These are phyloP conservation scores for Lathamus discolor DNA, from an alignment of 2,113 vertebrate species.

Conservation along the genomic window DNA sequence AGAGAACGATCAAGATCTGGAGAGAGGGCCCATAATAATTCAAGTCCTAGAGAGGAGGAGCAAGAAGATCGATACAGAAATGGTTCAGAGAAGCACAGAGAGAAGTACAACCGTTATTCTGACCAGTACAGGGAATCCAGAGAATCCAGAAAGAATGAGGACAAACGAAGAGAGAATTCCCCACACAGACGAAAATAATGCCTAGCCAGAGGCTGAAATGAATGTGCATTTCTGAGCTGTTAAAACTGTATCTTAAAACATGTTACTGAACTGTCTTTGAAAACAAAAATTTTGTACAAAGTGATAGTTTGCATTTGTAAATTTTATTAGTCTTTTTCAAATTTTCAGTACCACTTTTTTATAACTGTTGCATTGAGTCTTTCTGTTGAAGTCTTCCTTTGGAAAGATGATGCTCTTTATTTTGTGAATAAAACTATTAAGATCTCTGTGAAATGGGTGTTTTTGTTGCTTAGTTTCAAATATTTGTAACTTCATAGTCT, in stretches of 20 bases:
- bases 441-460: constrained; percentile 16
- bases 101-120: constrained; percentile 61
- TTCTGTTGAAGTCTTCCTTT: constrained; percentile 46
- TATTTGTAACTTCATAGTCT: neutral
- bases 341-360: constrained; percentile 67
- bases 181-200: constrained; percentile 73
- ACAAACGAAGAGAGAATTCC: constrained; percentile 69
- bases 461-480: constrained; percentile 24
- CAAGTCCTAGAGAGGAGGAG: constrained; percentile 50
- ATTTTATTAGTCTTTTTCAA: constrained; percentile 49
- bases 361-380: constrained; percentile 5
- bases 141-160: constrained; percentile 68
- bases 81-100: constrained; percentile 63
- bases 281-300: constrained; percentile 71
- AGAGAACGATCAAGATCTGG: constrained; percentile 75
- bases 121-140: constrained; percentile 69
- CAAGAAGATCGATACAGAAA: constrained; percentile 66
- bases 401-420: constrained; percentile 59
- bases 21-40: constrained; percentile 65
- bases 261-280: constrained; percentile 34
- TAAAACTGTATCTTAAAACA: constrained; percentile 51
- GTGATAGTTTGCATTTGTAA: constrained; percentile 69
- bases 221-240: neutral
- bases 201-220: neutral
- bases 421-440: constrained; percentile 78